A percentile compares a stretch with the other conserved stretches of the same genome.
Conservation (phyloP, 2,113 vertebrate species). For the Nannobrachium achirus region DNA sequence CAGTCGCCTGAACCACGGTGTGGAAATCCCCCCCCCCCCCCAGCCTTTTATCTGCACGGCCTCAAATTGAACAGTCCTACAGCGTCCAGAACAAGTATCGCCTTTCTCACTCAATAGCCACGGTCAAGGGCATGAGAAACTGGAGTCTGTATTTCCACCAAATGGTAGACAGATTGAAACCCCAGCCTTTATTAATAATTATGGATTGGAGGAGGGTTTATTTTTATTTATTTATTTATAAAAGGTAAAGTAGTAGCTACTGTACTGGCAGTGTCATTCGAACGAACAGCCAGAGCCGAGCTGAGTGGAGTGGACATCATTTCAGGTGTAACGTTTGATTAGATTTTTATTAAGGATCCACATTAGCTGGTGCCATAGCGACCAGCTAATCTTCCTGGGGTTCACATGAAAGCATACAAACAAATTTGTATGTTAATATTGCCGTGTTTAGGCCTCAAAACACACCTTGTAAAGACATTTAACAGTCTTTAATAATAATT, state of each 20-base stretch:
- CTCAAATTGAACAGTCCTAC: slow-evolving; percentile 62
- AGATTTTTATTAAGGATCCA: neutral
- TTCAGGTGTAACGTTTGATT: neutral
- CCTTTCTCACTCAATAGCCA: slow-evolving; percentile 43
- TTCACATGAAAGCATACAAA: too few relatives aligned
- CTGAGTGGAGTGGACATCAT: neutral
- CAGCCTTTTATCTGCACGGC: slow-evolving; percentile 48
- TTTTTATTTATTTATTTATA: slow-evolving; percentile 10
- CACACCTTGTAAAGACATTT: too few relatives aligned
- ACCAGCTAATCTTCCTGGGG: too few relatives aligned
- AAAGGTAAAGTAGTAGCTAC: neutral
- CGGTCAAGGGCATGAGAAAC: slow-evolving; percentile 41
- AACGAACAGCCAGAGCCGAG: neutral
- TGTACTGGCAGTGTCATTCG: neutral
- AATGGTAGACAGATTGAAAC: slow-evolving; percentile 35
- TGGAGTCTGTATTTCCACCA: slow-evolving; percentile 12
- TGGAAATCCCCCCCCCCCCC: slow-evolving; percentile 62
- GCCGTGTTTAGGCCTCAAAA: too few relatives aligned
- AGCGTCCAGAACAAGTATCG: slow-evolving; percentile 51
- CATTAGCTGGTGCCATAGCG: too few relatives aligned
- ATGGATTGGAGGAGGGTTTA: slow-evolving; percentile 20
- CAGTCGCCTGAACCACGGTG: slow-evolving; percentile 36
- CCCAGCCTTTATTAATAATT: slow-evolving; percentile 31
- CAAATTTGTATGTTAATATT: too few relatives aligned
- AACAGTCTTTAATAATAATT: too few relatives aligned